Base-by-base conservation (phyloP, 2,797 vertebrate species). In the Gila robusta region DNA sequence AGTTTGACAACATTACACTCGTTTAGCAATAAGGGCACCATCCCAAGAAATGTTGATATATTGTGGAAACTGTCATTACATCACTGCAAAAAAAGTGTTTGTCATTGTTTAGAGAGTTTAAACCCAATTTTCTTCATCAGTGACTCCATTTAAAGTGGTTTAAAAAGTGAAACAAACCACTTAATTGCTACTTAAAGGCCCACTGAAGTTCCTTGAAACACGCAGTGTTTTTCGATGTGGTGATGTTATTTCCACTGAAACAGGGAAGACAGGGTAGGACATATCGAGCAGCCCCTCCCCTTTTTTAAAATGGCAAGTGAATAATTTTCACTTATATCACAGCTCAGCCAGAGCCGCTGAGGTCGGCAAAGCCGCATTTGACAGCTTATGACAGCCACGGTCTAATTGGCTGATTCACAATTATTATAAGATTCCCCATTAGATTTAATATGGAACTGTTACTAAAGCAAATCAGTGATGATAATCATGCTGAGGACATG, bases 31-130 rank as follows among this genome's bases (percentile, higher is more conserved):
- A 72, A 56, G 19, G 28, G 32, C 6, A 47, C 44, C 17, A 66
- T 72, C 44, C 41, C 21, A 56, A 54, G 62, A 41, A 39, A 81
- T 39, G 64, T 77, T 78, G 62, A 80, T 49, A n/a, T 81, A 37
- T 54, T 26, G 49, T 77, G 52, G 39, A 59, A 56, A 81, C 9
- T 44, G 32, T 69, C 64, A 41, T 81, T 23, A 17, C 8, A 28
- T 47, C 19, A 39, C 5, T 59, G 54, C 32, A 35, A 35, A 64
- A 32, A 47, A 77, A 1, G 12, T 28, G 10, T 12, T 80, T 8
- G 2, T 52, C 44, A 37, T 54, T 67, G 17, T 41, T n/a, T 28
- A 7, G 52, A 39, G 54, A 23, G 74, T 59, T 78, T 70, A n/a
- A n/a, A 9, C 23, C 23, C 12, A n/a, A 59, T 59, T 39, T 59